These are phyloP conservation scores for Cyanoramphus novaezelandiae DNA, from an alignment of 2,113 vertebrate species.

Conservation along the genomic window DNA sequence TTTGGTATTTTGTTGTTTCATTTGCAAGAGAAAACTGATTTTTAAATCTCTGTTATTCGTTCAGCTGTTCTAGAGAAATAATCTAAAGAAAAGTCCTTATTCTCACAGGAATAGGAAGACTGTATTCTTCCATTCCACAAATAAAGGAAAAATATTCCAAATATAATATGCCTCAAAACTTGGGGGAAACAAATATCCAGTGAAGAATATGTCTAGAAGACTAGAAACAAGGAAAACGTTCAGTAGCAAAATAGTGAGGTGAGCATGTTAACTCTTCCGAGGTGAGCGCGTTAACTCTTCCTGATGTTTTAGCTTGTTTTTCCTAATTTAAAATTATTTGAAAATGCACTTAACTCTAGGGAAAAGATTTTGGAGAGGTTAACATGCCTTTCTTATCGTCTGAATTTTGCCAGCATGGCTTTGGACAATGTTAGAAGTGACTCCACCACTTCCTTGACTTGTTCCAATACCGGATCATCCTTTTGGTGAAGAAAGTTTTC, in stretches of 20 bases:
- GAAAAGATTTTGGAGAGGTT: not conserved
- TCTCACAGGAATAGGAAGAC: not conserved
- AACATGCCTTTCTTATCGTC: not conserved
- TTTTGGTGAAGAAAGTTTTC: not conserved
- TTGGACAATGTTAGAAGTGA: not conserved
- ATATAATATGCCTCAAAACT: not conserved
- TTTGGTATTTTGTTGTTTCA: not conserved
- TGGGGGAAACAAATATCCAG: rapidly evolving
- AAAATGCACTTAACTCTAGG: not conserved
- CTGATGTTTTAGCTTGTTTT: not conserved
- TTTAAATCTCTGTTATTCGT: not conserved
- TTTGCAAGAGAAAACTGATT: not conserved
- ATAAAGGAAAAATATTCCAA: not conserved
- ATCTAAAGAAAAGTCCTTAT: not conserved
- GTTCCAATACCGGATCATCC: not conserved
- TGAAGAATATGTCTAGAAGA: not conserved
- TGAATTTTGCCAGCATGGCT: not conserved
- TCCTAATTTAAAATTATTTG: not conserved
- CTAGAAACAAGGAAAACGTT: not conserved
- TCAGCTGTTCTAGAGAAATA: not conserved
- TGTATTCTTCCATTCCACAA: not conserved
- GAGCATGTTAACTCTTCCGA: not conserved
- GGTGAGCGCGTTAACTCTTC: not conserved
- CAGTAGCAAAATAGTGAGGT: not conserved
- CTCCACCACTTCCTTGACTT: not conserved